Conservation (phyloP, 2,113 vertebrate genomes). For the Theristicus caerulescens region DNA sequence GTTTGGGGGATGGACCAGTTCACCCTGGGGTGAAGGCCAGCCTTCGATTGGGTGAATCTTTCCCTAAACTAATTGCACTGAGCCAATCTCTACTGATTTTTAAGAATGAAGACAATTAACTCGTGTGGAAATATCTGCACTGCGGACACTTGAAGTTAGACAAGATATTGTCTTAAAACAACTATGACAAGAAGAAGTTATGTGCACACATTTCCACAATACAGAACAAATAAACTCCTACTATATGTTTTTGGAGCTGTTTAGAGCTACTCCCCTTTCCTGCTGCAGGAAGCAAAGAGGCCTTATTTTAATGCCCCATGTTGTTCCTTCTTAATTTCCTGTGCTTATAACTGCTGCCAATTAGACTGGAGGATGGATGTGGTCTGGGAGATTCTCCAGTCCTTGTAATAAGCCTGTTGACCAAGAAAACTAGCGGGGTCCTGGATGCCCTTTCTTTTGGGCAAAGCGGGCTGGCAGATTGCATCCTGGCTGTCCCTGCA, state of each 20-base stretch:
- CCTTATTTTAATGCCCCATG: not conserved
- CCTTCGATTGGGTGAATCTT: not conserved
- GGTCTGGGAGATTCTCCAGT: not conserved
- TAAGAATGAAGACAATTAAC: not conserved
- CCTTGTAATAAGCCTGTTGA: not conserved
- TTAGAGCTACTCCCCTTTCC: not conserved
- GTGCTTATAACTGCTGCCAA: not conserved
- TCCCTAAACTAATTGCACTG: too few species aligned
- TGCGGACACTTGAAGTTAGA: not conserved
- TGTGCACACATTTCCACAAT: not conserved
- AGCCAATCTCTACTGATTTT: not conserved
- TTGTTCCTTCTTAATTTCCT: not conserved
- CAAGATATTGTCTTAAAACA: not conserved
- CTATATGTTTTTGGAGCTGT: not conserved
- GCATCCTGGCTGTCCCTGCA: not conserved
- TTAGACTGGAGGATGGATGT: not conserved
- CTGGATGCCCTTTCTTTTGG: not conserved
- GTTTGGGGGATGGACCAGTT: not conserved
- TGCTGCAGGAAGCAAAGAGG: not conserved
- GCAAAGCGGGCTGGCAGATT: not conserved
- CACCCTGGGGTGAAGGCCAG: not conserved
- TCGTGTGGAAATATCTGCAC: not conserved
- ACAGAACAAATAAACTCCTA: not conserved
- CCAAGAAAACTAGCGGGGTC: accelerated
- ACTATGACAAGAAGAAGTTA: not conserved